Base-by-base conservation (phyloP, 2,797 vertebrate genomes). In the Gymnoscopelus braueri region DNA sequence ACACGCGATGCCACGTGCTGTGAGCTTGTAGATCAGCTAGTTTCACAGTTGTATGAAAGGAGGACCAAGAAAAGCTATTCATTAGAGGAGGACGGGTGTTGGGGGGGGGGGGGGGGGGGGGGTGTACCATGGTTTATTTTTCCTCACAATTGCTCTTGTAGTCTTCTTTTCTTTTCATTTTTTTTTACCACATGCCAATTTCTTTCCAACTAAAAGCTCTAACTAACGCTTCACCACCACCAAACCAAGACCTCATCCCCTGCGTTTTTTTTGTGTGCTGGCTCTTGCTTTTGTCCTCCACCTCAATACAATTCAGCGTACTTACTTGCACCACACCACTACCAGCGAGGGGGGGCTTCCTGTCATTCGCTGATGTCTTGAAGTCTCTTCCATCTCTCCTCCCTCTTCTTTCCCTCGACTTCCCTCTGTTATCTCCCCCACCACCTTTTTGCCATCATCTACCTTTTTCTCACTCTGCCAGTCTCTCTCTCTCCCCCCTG, bases 301-400 rank as follows among this genome's bases (percentile, higher is more conserved):
- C 75, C 64, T 69, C 61, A 66, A 73, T 56, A 44, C 61, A 75
- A 78, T 65, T 65, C 65, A 71, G 64, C 60, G 77, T 51, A 5
- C 5, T 39, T 39, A 2, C 5, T n/a, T n/a, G n/a, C 39, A 44
- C 19, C 19, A 19, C 19, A 19, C 19, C 39, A 44, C 39, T 2
- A 44, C 26, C 39, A 10, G 7, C 7, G 39, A 44, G 39, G 19
- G 39, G 39, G 23, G 12, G 63, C 66, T 52, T 82, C 78, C 83
- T 85, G 80, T 83, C 81, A 84, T 89, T 80, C 77, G 69, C 58
- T 69, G 74, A 84, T 83, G 85, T 89, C 87, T 86, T 83, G 15
- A 86, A 78, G 76, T 83, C 67, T 68, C 73, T 82, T 77, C 80
- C 78, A 78, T 80, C 78, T 63, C 63, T 59, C 14, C 50, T 44